phyloP scores from a whole-genome alignment of 92 coral and sea anemone genomes.

The Isaurus tuberculatus region DNA sequence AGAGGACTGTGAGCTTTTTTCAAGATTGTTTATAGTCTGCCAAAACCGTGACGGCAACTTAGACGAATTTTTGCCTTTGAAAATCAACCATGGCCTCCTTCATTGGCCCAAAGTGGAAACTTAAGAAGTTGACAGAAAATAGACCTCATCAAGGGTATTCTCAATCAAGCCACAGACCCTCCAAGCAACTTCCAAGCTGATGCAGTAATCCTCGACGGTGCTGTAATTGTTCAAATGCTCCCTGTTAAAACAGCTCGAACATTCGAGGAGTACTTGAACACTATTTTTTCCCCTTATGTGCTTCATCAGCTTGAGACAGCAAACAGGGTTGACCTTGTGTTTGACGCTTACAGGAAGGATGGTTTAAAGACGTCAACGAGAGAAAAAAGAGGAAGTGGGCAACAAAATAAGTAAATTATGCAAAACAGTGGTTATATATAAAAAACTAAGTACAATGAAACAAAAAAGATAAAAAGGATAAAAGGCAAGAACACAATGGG shows the following conservation, averaged over 20 bases:
- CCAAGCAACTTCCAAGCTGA: conserved; percentile 36
- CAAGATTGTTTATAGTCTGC: conserved; percentile 65
- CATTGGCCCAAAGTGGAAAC: not conserved
- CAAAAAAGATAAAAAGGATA: too few relatives aligned
- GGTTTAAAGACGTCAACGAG: conserved; percentile 61
- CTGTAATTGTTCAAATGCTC: conserved; percentile 68
- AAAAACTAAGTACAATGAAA: too few relatives aligned
- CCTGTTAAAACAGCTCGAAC: conserved; percentile 53
- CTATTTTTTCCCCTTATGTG: conserved; percentile 61
- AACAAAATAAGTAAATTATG: too few relatives aligned
- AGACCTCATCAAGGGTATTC: conserved; percentile 65
- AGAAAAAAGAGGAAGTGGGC: conserved; percentile 70
- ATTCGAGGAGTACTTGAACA: conserved; percentile 53
- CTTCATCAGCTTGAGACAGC: conserved; percentile 53
- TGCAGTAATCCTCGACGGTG: conserved; percentile 64
- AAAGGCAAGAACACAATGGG: too few relatives aligned
- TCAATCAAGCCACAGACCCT: not conserved
- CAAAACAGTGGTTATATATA: too few relatives aligned
- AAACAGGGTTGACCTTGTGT: conserved; percentile 50
- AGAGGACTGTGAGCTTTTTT: conserved; percentile 62
- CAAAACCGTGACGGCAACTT: conserved; percentile 62
- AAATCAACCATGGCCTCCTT: conserved; percentile 71
- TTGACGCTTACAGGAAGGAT: conserved; percentile 42
- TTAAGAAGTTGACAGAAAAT: conserved; percentile 36
- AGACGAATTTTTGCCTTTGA: conserved; percentile 57